These are phyloP conservation scores for Arbacia lixula DNA, from an alignment of 53 echinoderm and acorn worm genomes.

Conservation along the genomic window DNA sequence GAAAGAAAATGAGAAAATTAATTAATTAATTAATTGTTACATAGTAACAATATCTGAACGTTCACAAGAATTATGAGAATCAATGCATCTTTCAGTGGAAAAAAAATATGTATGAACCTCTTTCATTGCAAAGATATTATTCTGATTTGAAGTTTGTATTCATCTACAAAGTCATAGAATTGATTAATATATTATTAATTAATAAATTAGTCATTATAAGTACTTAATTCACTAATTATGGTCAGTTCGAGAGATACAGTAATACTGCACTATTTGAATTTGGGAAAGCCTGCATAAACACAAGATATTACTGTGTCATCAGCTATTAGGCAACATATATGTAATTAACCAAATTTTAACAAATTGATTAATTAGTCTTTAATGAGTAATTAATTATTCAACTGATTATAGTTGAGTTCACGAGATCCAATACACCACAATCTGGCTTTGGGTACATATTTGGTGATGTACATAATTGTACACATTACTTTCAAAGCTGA, in stretches of 20 bases:
- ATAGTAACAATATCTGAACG: background rate
- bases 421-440: background rate
- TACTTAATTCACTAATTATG: background rate
- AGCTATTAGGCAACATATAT: background rate
- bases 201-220: background rate
- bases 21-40: background rate
- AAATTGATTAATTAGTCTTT: slow-evolving; percentile 22
- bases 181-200: background rate
- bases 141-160: background rate
- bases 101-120: background rate
- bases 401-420: background rate
- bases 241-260: background rate
- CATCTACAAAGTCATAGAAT: background rate
- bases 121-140: background rate
- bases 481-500: background rate
- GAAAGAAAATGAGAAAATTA: background rate
- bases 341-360: too few species aligned
- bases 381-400: slow-evolving; percentile 7
- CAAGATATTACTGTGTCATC: too few species aligned
- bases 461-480: background rate
- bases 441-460: background rate
- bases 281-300: background rate
- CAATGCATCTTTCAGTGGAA: background rate
- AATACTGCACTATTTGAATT: background rate
- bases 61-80: background rate